phyloP scores from a whole-genome alignment of 1,140 invertebrate genomes.

The Lucilia cuprina region DNA sequence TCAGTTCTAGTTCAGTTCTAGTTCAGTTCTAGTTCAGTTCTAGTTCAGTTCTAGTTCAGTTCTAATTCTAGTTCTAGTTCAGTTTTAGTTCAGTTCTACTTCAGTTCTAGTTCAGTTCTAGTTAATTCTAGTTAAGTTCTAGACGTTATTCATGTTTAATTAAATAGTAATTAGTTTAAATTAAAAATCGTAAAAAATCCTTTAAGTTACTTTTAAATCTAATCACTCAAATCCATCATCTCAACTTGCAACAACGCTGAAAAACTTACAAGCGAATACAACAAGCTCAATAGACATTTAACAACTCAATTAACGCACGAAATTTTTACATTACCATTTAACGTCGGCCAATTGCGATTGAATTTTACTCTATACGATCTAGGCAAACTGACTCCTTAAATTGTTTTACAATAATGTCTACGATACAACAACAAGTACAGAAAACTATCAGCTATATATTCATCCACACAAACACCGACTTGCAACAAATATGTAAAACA shows the following conservation, averaged over 20 bases:
- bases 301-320: conserved; percentile 45
- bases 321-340: conserved; percentile 16
- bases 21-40: too few relatives aligned
- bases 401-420: conserved; percentile 5
- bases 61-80: too few relatives aligned
- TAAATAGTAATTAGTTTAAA: too few relatives aligned
- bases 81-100: too few relatives aligned
- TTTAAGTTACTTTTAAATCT: too few relatives aligned
- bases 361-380: neutral
- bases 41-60: too few relatives aligned
- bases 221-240: too few relatives aligned
- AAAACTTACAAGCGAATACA: conserved; percentile 37
- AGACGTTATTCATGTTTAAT: too few relatives aligned
- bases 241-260: neutral
- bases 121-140: too few relatives aligned
- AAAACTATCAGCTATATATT: neutral
- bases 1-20: too few relatives aligned
- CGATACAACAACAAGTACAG: neutral
- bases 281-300: conserved; percentile 43
- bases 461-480: neutral
- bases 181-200: too few relatives aligned
- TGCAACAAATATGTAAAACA: neutral
- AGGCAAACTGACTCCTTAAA: neutral
- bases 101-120: too few relatives aligned
- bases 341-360: neutral